Evolutionary conservation across 2,797 vertebrate species (phyloP), one percentile per base, ranked within the genome.

Genomic region (Myotis myotis): DNA sequence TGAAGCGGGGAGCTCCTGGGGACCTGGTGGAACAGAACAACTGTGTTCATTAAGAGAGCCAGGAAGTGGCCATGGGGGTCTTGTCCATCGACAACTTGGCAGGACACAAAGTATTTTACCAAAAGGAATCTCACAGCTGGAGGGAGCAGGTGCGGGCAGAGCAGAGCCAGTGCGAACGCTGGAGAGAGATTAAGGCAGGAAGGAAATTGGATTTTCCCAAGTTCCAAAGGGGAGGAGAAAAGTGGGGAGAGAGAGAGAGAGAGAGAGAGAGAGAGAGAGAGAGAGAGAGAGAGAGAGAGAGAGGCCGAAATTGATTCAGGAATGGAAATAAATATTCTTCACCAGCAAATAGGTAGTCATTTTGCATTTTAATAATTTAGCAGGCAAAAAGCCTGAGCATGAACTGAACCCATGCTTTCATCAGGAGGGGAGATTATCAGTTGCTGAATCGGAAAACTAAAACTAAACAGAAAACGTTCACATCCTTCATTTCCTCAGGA

Each of bases 141-240:
- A 98, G 95, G 93, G 95, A 98, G 98, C 98, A 98, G 98, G 98
- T 98, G 98, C 96, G 79, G 97, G 96, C 97, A 97, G 98, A 98
- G 97, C 95, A 96, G 97, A 96, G 97, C 96, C 94, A 98, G 97
- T 92, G 96, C 97, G 94, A 97, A 97, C 91, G 97, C 98, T 96
- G 96, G 96, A 98, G 97, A 97, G 96, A 98, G 94, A 96, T 97
- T 97, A 64, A 98, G 98, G 97, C 98, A 98, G 98, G 98, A 98
- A 98, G 98, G 98, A 98, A 98, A 98, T 96, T 79, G 23, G 96
- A 97, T 98, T 98, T 98, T 98, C 98, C 98, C 98, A 98, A 97
- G 98, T 97, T 98, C 97, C 97, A 97, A 97, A 97, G 97, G 97
- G 93, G 92, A 97, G 84, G 93, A 95, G 72, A 80, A 76, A 95